Evolutionary conservation across 2,113 vertebrate species (phyloP), one percentile per base, ranked within the genome.

Genomic region (Hypomesus transpacificus): DNA sequence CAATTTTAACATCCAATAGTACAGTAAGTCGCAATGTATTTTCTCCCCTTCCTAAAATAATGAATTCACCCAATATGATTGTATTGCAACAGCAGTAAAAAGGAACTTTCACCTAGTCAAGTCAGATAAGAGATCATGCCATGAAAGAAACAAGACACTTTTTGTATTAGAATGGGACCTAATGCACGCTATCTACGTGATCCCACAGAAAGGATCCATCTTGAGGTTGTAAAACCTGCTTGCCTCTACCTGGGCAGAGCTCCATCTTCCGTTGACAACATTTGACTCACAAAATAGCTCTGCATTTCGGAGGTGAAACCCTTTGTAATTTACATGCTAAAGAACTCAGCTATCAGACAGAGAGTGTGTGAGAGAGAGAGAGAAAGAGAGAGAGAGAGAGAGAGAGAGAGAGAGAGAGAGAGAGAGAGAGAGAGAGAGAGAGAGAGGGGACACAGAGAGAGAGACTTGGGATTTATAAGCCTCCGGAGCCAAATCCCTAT

Each of bases 241-340:
- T 14, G 14, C 76, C 31, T 71, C 77, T 68, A 76, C 16, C 53
- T 60, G 22, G 21, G 31, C 62, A 69, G 58, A 59, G 71, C 63
- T 76, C 61, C 66, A 81, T 71, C 82, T 71, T 66, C 63, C 74
- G 31, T 8, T 66, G 62, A 16, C 63, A 61, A 52, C 66, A 80
- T 84, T 73, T 84, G 73, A 81, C 75, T 85, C 68, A 75, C 75
- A 85, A 85, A 76, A 70, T 57, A 71, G 70, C 75, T 63, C 59
- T 59, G 14, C 9, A 46, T 65, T 80, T 69, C 66, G 24, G 70
- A 68, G 71, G 60, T 7, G 17, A 66, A 46, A 70, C 68, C 52
- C 75, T 59, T 28, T 51, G 31, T 65, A 46, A 67, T 74, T 81
- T 71, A 77, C 79, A 82, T 84, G 73, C 69, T 82, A 78, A 84